Evolutionary conservation across 2,888 invertebrate genomes (phyloP).

Genomic region (Archips crataeganus): DNA sequence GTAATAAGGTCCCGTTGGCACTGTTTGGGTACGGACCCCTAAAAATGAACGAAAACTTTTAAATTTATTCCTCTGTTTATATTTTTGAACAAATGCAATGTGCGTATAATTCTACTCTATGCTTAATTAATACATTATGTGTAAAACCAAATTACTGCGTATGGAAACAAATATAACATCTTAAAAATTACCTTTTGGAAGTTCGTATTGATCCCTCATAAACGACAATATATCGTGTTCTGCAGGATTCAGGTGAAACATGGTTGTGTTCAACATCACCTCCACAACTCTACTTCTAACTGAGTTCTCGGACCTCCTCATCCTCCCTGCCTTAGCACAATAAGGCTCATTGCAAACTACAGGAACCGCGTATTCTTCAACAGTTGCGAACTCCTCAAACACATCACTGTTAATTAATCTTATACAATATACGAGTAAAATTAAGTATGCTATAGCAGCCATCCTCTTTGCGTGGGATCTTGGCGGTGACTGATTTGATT

Average conservation of each 20-base stretch:
- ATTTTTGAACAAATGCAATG: too few relatives aligned
- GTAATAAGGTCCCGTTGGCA: too few relatives aligned
- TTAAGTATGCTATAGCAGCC: constrained; percentile 18
- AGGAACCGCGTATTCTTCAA: constrained; percentile 58
- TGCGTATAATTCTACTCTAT: too few relatives aligned
- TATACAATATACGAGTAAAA: constrained; percentile 21
- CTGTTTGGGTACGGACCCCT: too few relatives aligned
- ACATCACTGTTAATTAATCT: constrained; percentile 35
- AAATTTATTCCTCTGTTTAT: too few relatives aligned
- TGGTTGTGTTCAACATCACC: constrained; percentile 65
- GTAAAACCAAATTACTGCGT: too few relatives aligned
- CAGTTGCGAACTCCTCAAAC: constrained; percentile 43
- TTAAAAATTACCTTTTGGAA: constrained; percentile 65
- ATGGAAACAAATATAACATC: too few relatives aligned
- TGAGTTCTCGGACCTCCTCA: constrained; percentile 50
- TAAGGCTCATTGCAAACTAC: constrained; percentile 50
- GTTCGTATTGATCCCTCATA: constrained; percentile 67
- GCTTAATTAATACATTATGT: too few relatives aligned
- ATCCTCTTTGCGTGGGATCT: constrained; percentile 31
- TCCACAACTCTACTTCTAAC: constrained; percentile 66
- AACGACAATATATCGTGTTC: constrained; percentile 64
- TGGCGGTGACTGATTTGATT: constrained; percentile 25
- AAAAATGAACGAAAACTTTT: too few relatives aligned
- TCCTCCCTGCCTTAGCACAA: constrained; percentile 53
- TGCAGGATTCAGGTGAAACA: constrained; percentile 56